Evolutionary conservation across 2,797 vertebrate species (phyloP), one percentile per base, ranked within the genome.

Genomic region (Falco rusticolus): DNA sequence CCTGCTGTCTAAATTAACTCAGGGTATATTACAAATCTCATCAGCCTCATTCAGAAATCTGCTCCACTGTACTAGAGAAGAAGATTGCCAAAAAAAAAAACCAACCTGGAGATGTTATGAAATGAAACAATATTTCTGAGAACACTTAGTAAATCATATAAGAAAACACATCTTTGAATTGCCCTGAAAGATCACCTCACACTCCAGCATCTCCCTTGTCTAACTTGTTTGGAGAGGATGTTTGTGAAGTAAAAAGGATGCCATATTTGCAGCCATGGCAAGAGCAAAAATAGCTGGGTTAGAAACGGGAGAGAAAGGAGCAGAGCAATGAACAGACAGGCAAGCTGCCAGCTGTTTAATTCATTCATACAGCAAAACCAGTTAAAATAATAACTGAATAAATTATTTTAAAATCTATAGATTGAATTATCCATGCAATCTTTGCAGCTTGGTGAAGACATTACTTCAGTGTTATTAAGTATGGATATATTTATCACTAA

Each of bases 1-100:
- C 66, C 86, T 65, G 75, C 37, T 95, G 78, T 98, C 97, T 97
- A 98, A 98, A 98, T 99, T 98, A 98, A 98, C 98, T 98, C 96
- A n/a, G 87, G 97, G 96, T 98, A 96, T 97, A 97, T 98, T 98
- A 98, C 97, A 97, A 98, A 97, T 98, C 97, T 97, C 98, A 97
- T 98, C 98, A 97, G 95, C 98, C 98, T 97, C 97, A 96, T 98
- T 98, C 96, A 95, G 95, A 98, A 98, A 97, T 41, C 95, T 90
- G 39, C 59, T 87, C 63, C 90, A 72, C 94, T 84, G 85, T 93
- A 96, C 85, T 76, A 59, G 56, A 50, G 96, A 75, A 82, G 54
- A 94, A 82, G 63, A 89, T 51, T 64, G 34, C 69, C 39, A 79
- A 8, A 31, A 87, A 66, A 66, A 66, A 10, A 41, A 8, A n/a